Conservation (phyloP, 2,113 vertebrate species). For the Panthera uncia region DNA sequence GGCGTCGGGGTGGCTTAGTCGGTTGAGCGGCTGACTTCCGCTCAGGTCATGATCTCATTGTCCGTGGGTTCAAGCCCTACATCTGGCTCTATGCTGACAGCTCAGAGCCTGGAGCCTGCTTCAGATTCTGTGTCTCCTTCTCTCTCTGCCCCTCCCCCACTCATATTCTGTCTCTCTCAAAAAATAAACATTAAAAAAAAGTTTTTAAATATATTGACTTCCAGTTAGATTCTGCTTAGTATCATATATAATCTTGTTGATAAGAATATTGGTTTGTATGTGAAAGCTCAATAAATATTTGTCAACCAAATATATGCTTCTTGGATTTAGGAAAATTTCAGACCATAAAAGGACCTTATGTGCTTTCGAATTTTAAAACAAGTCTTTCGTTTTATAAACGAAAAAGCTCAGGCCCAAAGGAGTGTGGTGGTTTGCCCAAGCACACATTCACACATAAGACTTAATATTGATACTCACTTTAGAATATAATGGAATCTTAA, state of each 20-base stretch:
- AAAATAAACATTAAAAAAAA: no score
- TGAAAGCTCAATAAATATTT: background rate
- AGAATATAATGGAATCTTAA: background rate
- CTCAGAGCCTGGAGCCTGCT: no score
- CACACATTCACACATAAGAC: background rate
- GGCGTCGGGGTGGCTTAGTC: no score
- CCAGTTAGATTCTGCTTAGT: background rate
- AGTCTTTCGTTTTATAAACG: background rate
- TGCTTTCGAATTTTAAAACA: background rate
- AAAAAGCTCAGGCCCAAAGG: background rate
- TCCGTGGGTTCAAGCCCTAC: no score
- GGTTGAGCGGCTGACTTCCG: no score
- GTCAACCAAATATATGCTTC: background rate
- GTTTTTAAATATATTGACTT: background rate
- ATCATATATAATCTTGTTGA: background rate
- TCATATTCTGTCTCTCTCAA: no score
- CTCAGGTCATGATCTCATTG: no score
- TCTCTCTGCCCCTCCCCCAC: no score
- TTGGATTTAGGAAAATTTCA: background rate
- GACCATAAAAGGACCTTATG: background rate
- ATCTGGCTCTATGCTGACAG: no score
- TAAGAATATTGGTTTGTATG: background rate
- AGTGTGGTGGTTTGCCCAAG: background rate
- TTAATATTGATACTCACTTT: background rate
- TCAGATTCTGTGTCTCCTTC: no score